phyloP scores from a whole-genome alignment of 1,140 invertebrate genomes.

The Heterodera schachtii region DNA sequence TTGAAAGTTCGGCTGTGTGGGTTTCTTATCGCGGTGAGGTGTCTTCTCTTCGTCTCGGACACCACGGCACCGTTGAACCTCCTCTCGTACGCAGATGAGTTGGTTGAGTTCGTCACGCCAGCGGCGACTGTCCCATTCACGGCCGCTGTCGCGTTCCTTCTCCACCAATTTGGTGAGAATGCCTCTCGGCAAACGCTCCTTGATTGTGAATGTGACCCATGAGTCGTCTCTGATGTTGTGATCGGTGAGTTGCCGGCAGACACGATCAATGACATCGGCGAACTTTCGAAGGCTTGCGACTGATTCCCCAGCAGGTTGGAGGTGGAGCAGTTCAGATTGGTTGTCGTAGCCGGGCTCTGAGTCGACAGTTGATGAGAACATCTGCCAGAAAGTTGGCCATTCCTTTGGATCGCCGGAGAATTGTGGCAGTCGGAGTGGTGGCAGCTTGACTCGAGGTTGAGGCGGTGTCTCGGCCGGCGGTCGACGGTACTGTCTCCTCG shows the following conservation, averaged over 20 bases:
- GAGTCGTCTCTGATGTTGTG: neutral
- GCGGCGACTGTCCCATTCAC: neutral
- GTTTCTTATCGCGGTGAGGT: neutral
- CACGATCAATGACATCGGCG: neutral
- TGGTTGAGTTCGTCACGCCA: neutral
- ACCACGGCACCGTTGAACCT: neutral
- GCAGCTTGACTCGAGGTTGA: neutral
- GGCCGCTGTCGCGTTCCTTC: neutral
- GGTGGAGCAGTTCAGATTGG: neutral
- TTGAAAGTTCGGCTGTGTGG: neutral
- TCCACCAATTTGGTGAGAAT: neutral
- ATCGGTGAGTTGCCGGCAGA: neutral
- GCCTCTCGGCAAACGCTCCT: neutral
- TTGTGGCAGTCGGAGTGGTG: neutral
- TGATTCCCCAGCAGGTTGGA: neutral
- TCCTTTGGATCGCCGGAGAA: constrained; percentile 5
- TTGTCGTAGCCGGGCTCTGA: constrained; percentile 1
- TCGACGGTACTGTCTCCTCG: neutral
- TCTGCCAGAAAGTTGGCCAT: constrained; percentile 15
- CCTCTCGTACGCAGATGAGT: neutral
- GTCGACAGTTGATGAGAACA: constrained; percentile 14
- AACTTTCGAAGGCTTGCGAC: neutral
- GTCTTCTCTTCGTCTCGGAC: neutral
- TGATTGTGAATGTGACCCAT: neutral
- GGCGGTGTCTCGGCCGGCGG: neutral